Evolutionary conservation across 2,797 vertebrate genomes (phyloP).

Genomic region (Cichlasoma orientale): DNA sequence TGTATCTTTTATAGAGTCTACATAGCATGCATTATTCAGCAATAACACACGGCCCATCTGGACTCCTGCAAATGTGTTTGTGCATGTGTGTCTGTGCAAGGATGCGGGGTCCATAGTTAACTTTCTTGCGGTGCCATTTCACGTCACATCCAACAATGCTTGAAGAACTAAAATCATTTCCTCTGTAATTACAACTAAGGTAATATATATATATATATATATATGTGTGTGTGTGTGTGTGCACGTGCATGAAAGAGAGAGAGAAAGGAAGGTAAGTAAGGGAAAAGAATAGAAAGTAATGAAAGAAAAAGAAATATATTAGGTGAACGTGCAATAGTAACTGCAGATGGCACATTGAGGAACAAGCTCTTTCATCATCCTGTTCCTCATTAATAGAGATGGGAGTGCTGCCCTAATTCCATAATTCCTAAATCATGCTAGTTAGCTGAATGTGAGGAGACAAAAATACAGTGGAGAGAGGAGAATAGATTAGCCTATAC

Average conservation of each 20-base stretch:
- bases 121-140: slow-evolving; percentile 66
- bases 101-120: slow-evolving; percentile 60
- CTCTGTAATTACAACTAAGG: slow-evolving; percentile 65
- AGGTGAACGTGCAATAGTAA: slow-evolving; percentile 67
- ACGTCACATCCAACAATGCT: slow-evolving; percentile 70
- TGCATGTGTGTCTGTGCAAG: slow-evolving; percentile 39
- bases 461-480: slow-evolving; percentile 60
- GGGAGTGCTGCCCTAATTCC: slow-evolving; percentile 78
- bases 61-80: slow-evolving; percentile 45
- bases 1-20: slow-evolving; percentile 85
- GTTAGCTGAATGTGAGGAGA: slow-evolving; percentile 72
- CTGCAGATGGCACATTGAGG: slow-evolving; percentile 76
- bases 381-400: slow-evolving; percentile 77
- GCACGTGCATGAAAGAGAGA: rapidly evolving
- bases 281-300: slow-evolving; percentile 33
- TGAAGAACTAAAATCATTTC: slow-evolving; percentile 70
- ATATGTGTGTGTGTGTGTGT: not conserved
- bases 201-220: slow-evolving; percentile 7
- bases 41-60: slow-evolving; percentile 79
- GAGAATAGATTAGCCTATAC: slow-evolving; percentile 63
- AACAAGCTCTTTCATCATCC: slow-evolving; percentile 76
- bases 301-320: slow-evolving; percentile 47
- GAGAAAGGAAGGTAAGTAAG: not conserved
- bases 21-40: slow-evolving; percentile 84
- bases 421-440: slow-evolving; percentile 79